Percentiles rank a stretch among this genome's conserved stretches.
These are phyloP conservation scores for Heterotis niloticus DNA, from an alignment of 2,113 vertebrate genomes.

Conservation along the genomic window DNA sequence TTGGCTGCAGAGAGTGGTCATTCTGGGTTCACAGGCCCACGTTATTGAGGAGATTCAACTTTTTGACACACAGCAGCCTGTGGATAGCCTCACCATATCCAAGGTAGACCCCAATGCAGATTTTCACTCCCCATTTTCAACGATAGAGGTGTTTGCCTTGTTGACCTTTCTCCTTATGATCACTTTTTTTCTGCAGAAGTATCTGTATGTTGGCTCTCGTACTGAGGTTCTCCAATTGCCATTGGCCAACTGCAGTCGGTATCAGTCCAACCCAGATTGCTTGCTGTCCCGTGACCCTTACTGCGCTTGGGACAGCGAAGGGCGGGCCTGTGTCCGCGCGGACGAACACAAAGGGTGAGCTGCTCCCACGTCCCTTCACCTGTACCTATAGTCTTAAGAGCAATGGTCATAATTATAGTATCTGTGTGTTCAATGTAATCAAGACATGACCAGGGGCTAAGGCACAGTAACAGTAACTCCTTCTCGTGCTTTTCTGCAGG, in stretches of 20 bases:
- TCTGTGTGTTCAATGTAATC: background rate
- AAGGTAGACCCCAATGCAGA: slow-evolving; percentile 64
- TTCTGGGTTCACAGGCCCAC: slow-evolving; percentile 71
- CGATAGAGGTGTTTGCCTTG: background rate
- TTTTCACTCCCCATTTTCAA: background rate
- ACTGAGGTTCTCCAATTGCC: slow-evolving; percentile 85
- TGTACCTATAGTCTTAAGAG: background rate
- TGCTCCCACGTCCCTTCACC: background rate
- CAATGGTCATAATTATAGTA: background rate
- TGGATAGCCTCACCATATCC: slow-evolving; percentile 86
- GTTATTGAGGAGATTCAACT: slow-evolving; percentile 93
- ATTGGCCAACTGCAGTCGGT: slow-evolving; percentile 83
- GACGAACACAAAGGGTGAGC: slow-evolving; percentile 72
- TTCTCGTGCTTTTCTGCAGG: slow-evolving; percentile 45
- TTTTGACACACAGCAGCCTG: slow-evolving; percentile 74
- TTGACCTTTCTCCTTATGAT: slow-evolving; percentile 20
- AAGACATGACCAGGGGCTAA: background rate
- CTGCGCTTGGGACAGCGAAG: slow-evolving; percentile 85
- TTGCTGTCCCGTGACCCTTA: slow-evolving; percentile 87
- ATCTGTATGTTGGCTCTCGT: slow-evolving; percentile 84
- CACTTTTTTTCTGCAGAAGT: slow-evolving; percentile 64
- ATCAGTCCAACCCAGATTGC: slow-evolving; percentile 85
- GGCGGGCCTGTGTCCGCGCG: slow-evolving; percentile 76
- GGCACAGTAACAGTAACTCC: slow-evolving; percentile 27
- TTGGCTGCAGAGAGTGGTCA: slow-evolving; percentile 86